These are phyloP conservation scores for Loxodonta africana DNA, from an alignment of 2,113 vertebrate genomes.

Conservation along the genomic window DNA sequence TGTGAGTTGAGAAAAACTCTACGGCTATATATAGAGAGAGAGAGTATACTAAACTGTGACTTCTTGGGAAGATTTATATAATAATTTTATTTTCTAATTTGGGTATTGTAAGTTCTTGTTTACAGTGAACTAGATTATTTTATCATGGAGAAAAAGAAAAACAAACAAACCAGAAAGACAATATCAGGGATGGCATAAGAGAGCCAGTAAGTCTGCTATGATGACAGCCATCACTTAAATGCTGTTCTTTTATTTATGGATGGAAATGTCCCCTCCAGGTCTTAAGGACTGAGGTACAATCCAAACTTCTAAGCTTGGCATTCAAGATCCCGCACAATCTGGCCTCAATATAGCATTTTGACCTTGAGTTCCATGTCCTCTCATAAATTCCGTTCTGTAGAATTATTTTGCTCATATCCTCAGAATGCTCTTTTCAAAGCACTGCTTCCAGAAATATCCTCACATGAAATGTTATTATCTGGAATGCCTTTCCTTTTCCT, in stretches of 20 bases:
- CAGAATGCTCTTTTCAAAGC: background rate
- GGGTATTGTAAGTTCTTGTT: background rate
- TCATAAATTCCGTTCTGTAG: slow-evolving; percentile 21
- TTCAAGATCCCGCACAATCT: background rate
- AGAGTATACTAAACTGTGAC: background rate
- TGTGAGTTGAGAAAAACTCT: too few species aligned
- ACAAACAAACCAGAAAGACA: background rate
- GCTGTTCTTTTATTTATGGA: slow-evolving; percentile 42
- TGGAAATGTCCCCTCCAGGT: background rate
- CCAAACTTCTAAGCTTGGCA: background rate
- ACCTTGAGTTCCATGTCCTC: background rate
- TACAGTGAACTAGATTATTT: background rate
- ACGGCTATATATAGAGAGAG: too few species aligned
- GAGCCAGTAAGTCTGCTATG: background rate
- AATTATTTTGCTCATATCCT: slow-evolving; percentile 27
- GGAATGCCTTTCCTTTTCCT: background rate
- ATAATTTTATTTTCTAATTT: background rate
- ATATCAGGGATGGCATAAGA: background rate
- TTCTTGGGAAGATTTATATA: background rate
- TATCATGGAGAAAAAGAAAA: slow-evolving; percentile 36
- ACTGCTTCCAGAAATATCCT: slow-evolving; percentile 7
- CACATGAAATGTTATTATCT: slow-evolving; percentile 44
- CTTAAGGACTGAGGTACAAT: background rate
- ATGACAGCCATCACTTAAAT: background rate
- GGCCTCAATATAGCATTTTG: slow-evolving; percentile 25